These are phyloP conservation scores for Prionace glauca DNA, from an alignment of 2,797 vertebrate genomes.

Conservation along the genomic window DNA sequence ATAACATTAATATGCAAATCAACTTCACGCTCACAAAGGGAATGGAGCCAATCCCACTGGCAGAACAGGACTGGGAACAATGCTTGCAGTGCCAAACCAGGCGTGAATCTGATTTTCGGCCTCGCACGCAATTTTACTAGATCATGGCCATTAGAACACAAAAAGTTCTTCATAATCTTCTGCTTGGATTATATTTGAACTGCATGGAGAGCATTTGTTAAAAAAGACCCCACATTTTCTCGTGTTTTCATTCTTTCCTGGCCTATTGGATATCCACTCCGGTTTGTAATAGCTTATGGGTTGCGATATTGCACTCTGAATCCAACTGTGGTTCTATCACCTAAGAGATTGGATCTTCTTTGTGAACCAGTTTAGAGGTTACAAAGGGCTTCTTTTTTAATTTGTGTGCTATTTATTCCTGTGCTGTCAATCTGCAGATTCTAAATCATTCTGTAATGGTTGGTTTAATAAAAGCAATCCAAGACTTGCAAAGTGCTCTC, in stretches of 20 bases:
- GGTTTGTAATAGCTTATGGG: background rate
- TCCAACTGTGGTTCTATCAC: background rate
- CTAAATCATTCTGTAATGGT: constrained; percentile 28
- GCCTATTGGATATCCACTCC: background rate
- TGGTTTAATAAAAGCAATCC: constrained; percentile 28
- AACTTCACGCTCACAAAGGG: no score
- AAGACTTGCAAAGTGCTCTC: constrained; percentile 17
- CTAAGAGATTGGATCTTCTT: constrained; percentile 1
- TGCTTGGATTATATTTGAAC: no score
- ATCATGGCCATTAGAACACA: background rate
- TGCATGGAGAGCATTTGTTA: background rate
- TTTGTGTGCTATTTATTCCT: background rate
- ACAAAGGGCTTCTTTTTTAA: constrained; percentile 6
- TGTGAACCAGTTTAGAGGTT: background rate
- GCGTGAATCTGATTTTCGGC: no score
- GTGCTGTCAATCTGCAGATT: background rate
- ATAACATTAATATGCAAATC: no score
- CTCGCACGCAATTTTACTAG: no score
- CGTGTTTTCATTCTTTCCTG: background rate
- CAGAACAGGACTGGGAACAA: no score
- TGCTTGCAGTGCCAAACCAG: no score
- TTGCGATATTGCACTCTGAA: background rate
- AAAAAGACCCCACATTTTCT: background rate
- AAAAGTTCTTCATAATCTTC: background rate
- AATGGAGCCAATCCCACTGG: no score